Evolutionary conservation across 2,888 invertebrate species (phyloP).

Genomic region (Alcis repandata): DNA sequence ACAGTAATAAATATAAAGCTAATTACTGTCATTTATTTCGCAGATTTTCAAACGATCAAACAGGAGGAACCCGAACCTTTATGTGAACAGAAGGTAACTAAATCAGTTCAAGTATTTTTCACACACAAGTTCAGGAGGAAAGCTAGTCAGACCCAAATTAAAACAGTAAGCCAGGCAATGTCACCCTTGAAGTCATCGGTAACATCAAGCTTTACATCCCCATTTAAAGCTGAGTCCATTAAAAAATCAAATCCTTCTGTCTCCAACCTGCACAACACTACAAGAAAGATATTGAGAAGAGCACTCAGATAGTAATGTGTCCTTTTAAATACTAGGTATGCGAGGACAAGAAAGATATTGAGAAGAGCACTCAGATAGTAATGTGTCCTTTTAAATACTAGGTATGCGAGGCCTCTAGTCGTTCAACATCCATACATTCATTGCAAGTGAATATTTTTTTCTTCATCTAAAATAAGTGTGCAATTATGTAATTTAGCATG

Average conservation of each 20-base stretch:
- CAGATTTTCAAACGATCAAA: constrained; percentile 1
- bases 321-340: too few relatives aligned
- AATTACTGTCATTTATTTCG: neutral
- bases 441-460: too few relatives aligned
- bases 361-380: constrained; percentile 8
- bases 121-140: constrained; percentile 4
- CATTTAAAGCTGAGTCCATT: constrained; percentile 4
- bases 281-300: constrained; percentile 6
- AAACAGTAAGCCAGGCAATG: too few relatives aligned
- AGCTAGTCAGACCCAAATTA: neutral
- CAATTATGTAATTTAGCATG: too few relatives aligned
- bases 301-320: too few relatives aligned
- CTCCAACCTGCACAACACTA: too few relatives aligned
- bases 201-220: constrained; percentile 3
- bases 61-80: neutral
- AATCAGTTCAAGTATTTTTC: constrained; percentile 3
- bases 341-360: too few relatives aligned
- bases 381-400: too few relatives aligned
- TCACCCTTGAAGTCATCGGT: constrained; percentile 3
- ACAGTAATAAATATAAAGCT: neutral
- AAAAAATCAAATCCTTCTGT: too few relatives aligned
- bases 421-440: too few relatives aligned
- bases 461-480: too few relatives aligned
- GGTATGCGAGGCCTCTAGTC: too few relatives aligned
- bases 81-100: constrained; percentile 1